Base-by-base conservation (phyloP, 1,140 invertebrate genomes). In the Popillia japonica region DNA sequence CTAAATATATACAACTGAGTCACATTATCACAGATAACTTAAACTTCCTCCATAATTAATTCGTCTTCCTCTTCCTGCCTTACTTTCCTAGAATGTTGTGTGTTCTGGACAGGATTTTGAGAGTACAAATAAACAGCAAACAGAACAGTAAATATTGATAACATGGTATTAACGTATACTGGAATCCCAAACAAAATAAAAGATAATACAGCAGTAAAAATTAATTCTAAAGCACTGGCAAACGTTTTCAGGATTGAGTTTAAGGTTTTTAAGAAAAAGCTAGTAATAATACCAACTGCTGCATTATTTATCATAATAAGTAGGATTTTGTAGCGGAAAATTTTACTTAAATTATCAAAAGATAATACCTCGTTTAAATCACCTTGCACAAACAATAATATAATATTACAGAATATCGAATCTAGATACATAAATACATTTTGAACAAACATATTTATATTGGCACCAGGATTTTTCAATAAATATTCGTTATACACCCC, bases 191-290 rank as follows among this genome's bases (percentile, higher is more conserved):
- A 98, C 68, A 99, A 90, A 48, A 98, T 87, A 90, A 94, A 97
- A 83, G 95, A 96, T 0, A 98, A 89, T 6, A 98, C 87, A 9
- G 97, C 97, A 6, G 96, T 98, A 82, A 98, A 95, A 42, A 98
- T 89, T 11, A 99, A 87, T 87, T 99, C 97, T 79, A 99, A 88
- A 40, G 96, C 96, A 88, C 96, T 96, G 0, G 97, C 97, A 88
- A 98, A 99, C 8, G 96, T 98, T 89, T 99, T 99, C 59, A 99
- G 88, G 83, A 99, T 98, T 8, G 97, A 99, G 87, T 99, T 99
- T 77, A 99, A 90, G 79, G 93, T 95, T 84, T 96, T 95, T 0
- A 99, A 88, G 84, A 99, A 98, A 84, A 98, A 95, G 86, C 96
- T 97, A 0, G 97, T 98, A 0, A 97, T 94, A 81, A 99, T 96